Percentiles rank a stretch among this genome's conserved stretches.
Conservation (phyloP, 2,113 vertebrate genomes). For the Cyprinus carpio region DNA sequence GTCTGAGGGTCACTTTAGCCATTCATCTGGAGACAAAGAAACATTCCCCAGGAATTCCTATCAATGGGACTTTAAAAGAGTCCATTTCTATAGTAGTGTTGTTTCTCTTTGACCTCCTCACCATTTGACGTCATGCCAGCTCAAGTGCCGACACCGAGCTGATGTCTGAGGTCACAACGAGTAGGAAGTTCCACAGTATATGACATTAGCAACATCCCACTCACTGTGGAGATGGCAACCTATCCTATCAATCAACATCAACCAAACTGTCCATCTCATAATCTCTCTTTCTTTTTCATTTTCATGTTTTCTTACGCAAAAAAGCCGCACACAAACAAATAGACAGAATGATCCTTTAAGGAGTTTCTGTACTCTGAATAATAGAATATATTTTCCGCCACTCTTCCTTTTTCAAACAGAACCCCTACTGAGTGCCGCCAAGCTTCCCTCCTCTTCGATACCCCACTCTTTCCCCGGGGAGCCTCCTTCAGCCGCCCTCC, state of each 20-base stretch:
- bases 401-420: slow-evolving; percentile 39
- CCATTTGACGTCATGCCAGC: slow-evolving; percentile 42
- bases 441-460: slow-evolving; percentile 45
- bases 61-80: slow-evolving; percentile 57
- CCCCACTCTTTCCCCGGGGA: slow-evolving; percentile 46
- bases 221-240: neutral
- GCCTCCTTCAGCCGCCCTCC: slow-evolving; percentile 53
- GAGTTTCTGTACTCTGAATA: slow-evolving; percentile 39
- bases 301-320: neutral
- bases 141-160: slow-evolving; percentile 54
- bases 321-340: neutral
- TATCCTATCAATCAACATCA: neutral
- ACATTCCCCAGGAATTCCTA: slow-evolving; percentile 56
- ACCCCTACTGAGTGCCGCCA: slow-evolving; percentile 68
- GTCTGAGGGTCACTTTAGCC: slow-evolving; percentile 56
- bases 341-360: neutral
- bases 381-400: slow-evolving; percentile 31
- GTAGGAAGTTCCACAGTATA: slow-evolving; percentile 2
- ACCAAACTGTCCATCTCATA: neutral
- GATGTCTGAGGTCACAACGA: slow-evolving; percentile 40
- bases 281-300: neutral
- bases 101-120: slow-evolving; percentile 58
- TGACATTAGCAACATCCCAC: slow-evolving; percentile 9
- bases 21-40: slow-evolving; percentile 56
- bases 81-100: slow-evolving; percentile 55